Evolutionary conservation across 2,888 invertebrate species (phyloP).

Genomic region (Bombylius major): DNA sequence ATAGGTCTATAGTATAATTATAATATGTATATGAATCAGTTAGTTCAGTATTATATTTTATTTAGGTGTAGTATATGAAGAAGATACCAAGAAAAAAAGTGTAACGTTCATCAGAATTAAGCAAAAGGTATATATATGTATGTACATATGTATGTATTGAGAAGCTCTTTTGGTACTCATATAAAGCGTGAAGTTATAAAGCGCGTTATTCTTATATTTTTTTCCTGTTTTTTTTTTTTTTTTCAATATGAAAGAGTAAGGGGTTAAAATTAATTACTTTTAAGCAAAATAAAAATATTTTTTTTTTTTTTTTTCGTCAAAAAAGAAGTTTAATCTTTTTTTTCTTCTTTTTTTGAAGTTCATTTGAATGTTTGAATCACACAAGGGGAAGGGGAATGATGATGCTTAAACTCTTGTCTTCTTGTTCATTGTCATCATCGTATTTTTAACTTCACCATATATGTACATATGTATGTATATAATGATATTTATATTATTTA

Average conservation of each 20-base stretch:
- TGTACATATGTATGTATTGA: neutral
- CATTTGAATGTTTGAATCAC: neutral
- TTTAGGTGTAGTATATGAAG: too few relatives aligned
- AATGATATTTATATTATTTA: too few relatives aligned
- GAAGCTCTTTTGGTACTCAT: neutral
- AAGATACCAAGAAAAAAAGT: too few relatives aligned
- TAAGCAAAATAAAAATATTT: neutral
- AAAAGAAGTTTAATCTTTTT: neutral
- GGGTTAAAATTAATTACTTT: slow-evolving; percentile 8
- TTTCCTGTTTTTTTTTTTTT: too few relatives aligned
- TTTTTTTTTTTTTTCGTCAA: neutral
- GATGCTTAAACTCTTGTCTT: too few relatives aligned
- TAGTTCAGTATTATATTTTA: too few relatives aligned
- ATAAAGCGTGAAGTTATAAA: neutral
- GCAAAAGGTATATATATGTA: neutral
- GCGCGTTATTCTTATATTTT: too few relatives aligned
- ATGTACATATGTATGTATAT: too few relatives aligned
- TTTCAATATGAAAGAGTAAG: neutral
- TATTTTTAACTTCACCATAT: too few relatives aligned
- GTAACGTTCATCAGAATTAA: too few relatives aligned
- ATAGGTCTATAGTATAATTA: too few relatives aligned
- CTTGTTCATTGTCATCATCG: neutral
- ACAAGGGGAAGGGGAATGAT: neutral
- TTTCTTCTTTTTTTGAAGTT: neutral
- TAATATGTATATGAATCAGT: too few relatives aligned